Base-by-base conservation (phyloP, 2,888 invertebrate genomes). In the Cylloceria caligata region DNA sequence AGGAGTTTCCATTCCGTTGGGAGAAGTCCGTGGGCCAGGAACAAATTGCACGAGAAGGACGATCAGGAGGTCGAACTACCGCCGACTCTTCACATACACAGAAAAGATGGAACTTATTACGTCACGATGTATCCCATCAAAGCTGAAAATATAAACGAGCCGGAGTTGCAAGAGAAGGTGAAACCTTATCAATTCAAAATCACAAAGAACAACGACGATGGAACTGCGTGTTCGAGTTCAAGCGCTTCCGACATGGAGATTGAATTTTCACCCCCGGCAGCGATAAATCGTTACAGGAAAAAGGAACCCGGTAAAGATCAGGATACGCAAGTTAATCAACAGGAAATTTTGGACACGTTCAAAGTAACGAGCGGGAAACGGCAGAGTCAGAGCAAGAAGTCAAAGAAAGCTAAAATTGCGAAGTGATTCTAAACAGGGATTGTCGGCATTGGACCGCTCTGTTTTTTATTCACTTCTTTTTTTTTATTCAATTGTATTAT, bases 61-160 rank as follows among this genome's bases (percentile, higher is more conserved):
- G 77, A 82, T 1, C 75, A 84, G n/a, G 85, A 87, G 47, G 72
- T 83, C 5, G 86, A 87, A 64, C 36, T 85, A 0, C 86, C 87
- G 34, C 89, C 90, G 2, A 85, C 88, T 6, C 81, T 90, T 55
- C 90, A 90, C 60, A 84, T 90, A n/a, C 89, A 89, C 30, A 79
- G 89, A 24, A 88, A 88, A 60, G 86, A 88, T 62, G 90, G 90
- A 39, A 87, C 86, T 45, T 90, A 90, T 74, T 89, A 88, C 71
- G 84, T 90, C 4, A 89, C 90, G 0, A 88, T 90, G 86, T 86
- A 87, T 80, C 89, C 89, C 6, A 81, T 89, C 13, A 86, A 84
- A 34, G 57, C 80, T 13, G 80, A 83, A 24, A 83, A 80, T 62
- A 60, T 80, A 2, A 65, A 83, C 7, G 30, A 80, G 0, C 62